Conservation (phyloP, 1,140 invertebrate genomes). For the Antheraea pernyi region DNA sequence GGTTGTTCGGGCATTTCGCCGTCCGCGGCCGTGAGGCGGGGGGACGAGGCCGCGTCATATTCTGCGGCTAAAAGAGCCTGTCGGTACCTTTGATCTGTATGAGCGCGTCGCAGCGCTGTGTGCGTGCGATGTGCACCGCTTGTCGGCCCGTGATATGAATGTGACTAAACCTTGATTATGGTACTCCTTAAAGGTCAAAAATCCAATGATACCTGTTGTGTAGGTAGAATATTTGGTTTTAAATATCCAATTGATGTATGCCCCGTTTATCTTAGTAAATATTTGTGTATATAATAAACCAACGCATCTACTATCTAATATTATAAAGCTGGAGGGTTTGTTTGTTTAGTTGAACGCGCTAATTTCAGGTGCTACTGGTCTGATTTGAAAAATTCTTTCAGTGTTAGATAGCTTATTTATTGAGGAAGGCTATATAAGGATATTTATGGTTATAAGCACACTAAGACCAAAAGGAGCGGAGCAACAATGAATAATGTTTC, state of each 20-base stretch:
- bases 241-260: slow-evolving; percentile 17
- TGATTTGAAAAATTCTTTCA: too few relatives aligned
- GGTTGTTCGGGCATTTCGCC: slow-evolving; percentile 53
- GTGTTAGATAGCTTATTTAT: too few relatives aligned
- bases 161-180: slow-evolving; percentile 77
- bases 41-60: slow-evolving; percentile 71
- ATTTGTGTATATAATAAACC: neutral
- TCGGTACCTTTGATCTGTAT: slow-evolving; percentile 76
- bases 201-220: slow-evolving; percentile 42
- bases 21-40: slow-evolving; percentile 41
- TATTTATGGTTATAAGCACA: too few relatives aligned
- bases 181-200: slow-evolving; percentile 68
- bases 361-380: too few relatives aligned
- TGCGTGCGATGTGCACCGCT: slow-evolving; percentile 64
- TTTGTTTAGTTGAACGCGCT: too few relatives aligned
- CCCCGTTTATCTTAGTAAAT: neutral
- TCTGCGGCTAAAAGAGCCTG: slow-evolving; percentile 77
- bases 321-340: too few relatives aligned
- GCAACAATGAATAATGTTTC: too few relatives aligned
- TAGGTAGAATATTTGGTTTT: slow-evolving; percentile 18
- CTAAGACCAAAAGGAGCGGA: too few relatives aligned
- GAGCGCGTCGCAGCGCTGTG: slow-evolving; percentile 45
- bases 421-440: too few relatives aligned
- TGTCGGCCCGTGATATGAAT: slow-evolving; percentile 71
- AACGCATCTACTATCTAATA: neutral